Conservation (phyloP, 2,888 invertebrate genomes). For the Oscheius sp. region DNA sequence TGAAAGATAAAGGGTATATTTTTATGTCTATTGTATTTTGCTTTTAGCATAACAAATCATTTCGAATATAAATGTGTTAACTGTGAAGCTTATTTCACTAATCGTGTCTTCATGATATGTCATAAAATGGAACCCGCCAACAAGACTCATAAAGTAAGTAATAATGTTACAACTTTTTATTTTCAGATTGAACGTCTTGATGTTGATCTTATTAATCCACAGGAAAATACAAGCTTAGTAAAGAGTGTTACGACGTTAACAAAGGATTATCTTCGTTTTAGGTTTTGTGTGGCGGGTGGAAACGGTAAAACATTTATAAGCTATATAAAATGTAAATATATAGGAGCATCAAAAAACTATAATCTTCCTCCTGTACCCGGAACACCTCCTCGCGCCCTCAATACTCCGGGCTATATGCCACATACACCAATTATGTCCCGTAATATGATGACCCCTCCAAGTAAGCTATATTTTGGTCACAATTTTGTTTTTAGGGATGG, state of each 20-base stretch:
- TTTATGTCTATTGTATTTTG: neutral
- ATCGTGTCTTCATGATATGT: conserved; percentile 1
- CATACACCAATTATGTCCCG: neutral
- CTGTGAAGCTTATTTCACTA: conserved; percentile 12
- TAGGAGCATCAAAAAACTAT: neutral
- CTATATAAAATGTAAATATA: neutral
- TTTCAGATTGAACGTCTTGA: neutral
- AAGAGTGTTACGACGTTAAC: neutral
- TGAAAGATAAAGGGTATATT: conserved; percentile 1
- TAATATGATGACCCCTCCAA: neutral
- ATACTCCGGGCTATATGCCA: neutral
- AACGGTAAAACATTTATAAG: neutral
- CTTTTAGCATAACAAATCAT: conserved; percentile 3
- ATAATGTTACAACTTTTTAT: neutral
- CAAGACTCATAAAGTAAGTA: neutral
- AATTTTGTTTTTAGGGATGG: neutral
- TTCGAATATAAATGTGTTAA: conserved; percentile 13
- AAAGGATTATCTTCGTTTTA: neutral
- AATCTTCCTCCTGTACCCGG: neutral
- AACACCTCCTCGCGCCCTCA: neutral
- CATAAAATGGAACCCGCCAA: neutral
- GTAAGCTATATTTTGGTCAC: neutral
- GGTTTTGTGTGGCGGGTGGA: neutral
- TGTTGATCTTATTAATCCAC: neutral
- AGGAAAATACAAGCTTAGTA: neutral